A percentile compares a stretch with the other conserved stretches of the same genome.
These are phyloP conservation scores for Thalassaphorura encarpata DNA, from an alignment of 1,140 invertebrate species.

Conservation along the genomic window DNA sequence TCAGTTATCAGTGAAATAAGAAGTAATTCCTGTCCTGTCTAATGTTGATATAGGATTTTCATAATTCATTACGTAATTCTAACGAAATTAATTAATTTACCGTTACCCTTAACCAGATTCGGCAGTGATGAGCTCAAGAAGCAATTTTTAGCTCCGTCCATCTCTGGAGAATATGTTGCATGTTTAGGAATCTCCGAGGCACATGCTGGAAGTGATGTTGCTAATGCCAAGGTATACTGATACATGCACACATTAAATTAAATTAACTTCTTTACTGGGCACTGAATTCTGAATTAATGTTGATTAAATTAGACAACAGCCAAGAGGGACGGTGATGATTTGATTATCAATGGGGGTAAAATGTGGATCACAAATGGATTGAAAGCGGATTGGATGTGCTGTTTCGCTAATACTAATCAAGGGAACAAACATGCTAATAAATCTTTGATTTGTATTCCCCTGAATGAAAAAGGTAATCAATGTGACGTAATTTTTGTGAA, in stretches of 20 bases:
- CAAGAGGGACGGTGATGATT: slow-evolving; percentile 42
- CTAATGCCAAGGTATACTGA: slow-evolving; percentile 37
- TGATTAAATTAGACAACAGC: slow-evolving; percentile 43
- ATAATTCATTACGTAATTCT: neutral
- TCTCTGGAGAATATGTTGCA: slow-evolving; percentile 47
- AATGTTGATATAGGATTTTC: neutral
- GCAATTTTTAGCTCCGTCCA: slow-evolving; percentile 47
- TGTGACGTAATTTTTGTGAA: neutral
- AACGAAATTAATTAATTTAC: slow-evolving; percentile 5
- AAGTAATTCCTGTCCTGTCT: neutral
- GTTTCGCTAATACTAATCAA: slow-evolving; percentile 45
- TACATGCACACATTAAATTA: neutral
- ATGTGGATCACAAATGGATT: slow-evolving; percentile 51
- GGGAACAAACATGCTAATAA: slow-evolving; percentile 43
- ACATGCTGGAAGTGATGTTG: slow-evolving; percentile 49
- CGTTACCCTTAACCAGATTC: no score
- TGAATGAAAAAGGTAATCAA: slow-evolving; percentile 43
- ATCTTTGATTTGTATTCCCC: slow-evolving; percentile 50
- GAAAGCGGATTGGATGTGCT: slow-evolving; percentile 50
- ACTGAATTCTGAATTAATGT: no score
- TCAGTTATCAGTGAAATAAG: no score
- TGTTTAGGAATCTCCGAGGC: slow-evolving; percentile 50
- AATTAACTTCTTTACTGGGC: neutral
- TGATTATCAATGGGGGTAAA: slow-evolving; percentile 49
- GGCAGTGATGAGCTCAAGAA: slow-evolving; percentile 48